These are phyloP conservation scores for Aleiodes leptofemur DNA, from an alignment of 2,888 invertebrate species.

Conservation along the genomic window DNA sequence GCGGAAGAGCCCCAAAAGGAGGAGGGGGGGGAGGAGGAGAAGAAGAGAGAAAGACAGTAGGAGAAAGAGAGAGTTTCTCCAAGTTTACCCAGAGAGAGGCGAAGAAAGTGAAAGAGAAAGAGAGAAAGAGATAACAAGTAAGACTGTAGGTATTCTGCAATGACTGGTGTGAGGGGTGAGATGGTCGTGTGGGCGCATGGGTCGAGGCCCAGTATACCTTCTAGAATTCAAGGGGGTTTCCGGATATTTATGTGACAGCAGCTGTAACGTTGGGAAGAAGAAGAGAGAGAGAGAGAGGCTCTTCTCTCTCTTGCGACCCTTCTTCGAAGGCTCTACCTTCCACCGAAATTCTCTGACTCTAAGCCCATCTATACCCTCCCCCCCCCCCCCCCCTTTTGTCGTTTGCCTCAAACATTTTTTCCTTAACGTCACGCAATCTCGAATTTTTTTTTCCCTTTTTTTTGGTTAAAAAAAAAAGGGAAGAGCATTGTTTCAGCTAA, in stretches of 20 bases:
- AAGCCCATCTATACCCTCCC: slow-evolving; percentile 33
- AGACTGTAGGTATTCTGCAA: slow-evolving; percentile 28
- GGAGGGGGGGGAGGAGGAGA: slow-evolving; percentile 6
- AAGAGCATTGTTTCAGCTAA: too few species aligned
- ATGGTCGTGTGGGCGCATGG: slow-evolving; percentile 39
- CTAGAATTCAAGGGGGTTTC: slow-evolving; percentile 69
- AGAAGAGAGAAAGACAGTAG: slow-evolving; percentile 31
- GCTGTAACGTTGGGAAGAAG: slow-evolving; percentile 63
- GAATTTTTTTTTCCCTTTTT: not conserved
- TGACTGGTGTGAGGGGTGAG: slow-evolving; percentile 25
- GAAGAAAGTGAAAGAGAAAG: not conserved
- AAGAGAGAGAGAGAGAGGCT: slow-evolving; percentile 47
- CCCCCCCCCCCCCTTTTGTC: slow-evolving; percentile 28
- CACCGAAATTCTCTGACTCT: slow-evolving; percentile 34
- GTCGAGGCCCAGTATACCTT: slow-evolving; percentile 55
- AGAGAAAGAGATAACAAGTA: slow-evolving; percentile 25
- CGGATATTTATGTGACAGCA: slow-evolving; percentile 73
- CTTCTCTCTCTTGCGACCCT: slow-evolving; percentile 25
- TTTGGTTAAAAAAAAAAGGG: not conserved
- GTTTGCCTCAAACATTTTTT: slow-evolving; percentile 34
- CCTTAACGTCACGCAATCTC: slow-evolving; percentile 26
- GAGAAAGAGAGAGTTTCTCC: slow-evolving; percentile 64
- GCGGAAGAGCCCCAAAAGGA: slow-evolving; percentile 59
- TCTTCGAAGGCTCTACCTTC: slow-evolving; percentile 5
- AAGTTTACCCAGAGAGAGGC: slow-evolving; percentile 62